Evolutionary conservation across 2,113 vertebrate species (phyloP).

Genomic region (Amia ocellicauda): DNA sequence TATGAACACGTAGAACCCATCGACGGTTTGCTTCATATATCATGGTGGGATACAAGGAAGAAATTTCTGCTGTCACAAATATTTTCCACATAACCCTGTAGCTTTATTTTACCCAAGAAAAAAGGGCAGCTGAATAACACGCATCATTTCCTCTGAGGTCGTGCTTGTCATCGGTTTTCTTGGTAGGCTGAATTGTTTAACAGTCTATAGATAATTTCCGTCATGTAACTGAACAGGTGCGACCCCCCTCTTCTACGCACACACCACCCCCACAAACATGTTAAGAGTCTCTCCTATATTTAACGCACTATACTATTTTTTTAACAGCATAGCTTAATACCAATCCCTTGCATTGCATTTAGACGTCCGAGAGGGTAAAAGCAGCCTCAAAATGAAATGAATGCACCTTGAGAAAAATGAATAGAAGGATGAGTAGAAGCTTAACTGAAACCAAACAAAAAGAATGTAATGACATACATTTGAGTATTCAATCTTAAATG

Average conservation of each 20-base stretch:
- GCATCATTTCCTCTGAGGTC: slow-evolving; percentile 18
- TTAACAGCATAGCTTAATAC: too few relatives aligned
- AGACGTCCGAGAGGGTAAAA: too few relatives aligned
- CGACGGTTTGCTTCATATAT: slow-evolving; percentile 27
- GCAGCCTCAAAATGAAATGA: too few relatives aligned
- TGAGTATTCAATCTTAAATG: too few relatives aligned
- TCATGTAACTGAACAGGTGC: slow-evolving; percentile 5
- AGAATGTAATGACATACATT: too few relatives aligned
- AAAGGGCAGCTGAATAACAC: slow-evolving; percentile 1
- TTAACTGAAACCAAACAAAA: too few relatives aligned
- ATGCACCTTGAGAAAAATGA: too few relatives aligned
- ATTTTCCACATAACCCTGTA: slow-evolving; percentile 10
- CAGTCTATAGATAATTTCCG: slow-evolving; percentile 8
- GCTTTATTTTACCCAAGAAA: slow-evolving; percentile 1
- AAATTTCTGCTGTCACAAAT: slow-evolving; percentile 33
- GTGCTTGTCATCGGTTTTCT: slow-evolving; percentile 19
- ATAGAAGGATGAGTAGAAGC: too few relatives aligned
- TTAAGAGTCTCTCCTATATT: too few relatives aligned
- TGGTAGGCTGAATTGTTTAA: slow-evolving; percentile 20
- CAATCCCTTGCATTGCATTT: neutral
- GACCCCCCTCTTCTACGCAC: neutral
- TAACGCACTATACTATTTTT: too few relatives aligned
- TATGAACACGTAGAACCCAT: slow-evolving; percentile 32
- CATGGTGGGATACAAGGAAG: slow-evolving; percentile 25
- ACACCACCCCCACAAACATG: too few relatives aligned